Evolutionary conservation across 1,140 invertebrate genomes (phyloP).

Genomic region (Panagrolaimus sp.): DNA sequence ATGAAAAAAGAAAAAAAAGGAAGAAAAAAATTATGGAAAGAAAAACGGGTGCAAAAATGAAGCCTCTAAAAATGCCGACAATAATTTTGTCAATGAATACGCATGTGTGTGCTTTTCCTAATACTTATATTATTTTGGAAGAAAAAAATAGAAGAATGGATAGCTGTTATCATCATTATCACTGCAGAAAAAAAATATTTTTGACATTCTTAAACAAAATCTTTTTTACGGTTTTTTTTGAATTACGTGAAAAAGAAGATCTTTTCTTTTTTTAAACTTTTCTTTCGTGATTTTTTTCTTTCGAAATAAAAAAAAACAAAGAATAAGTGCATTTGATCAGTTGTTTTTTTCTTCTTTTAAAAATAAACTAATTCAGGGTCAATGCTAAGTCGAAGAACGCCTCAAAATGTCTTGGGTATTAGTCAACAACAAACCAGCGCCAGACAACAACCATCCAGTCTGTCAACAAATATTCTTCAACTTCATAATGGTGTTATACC

Average conservation of each 20-base stretch:
- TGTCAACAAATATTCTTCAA: background rate
- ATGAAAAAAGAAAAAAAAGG: too few relatives aligned
- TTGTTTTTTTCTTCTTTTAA: too few relatives aligned
- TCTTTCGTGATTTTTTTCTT: constrained; percentile 2
- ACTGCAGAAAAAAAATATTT: too few relatives aligned
- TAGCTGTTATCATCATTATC: too few relatives aligned
- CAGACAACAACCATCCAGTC: constrained; percentile 3
- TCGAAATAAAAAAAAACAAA: background rate
- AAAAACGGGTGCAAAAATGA: too few relatives aligned
- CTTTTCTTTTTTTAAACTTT: background rate
- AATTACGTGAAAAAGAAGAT: background rate
- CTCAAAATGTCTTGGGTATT: constrained; percentile 13
- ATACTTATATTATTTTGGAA: too few relatives aligned
- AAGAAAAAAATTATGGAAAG: too few relatives aligned
- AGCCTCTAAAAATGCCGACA: too few relatives aligned
- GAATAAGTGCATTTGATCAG: too few relatives aligned
- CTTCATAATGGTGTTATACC: background rate
- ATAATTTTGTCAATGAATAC: too few relatives aligned
- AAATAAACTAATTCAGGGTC: background rate
- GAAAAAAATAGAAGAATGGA: too few relatives aligned
- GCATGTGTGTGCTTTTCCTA: too few relatives aligned
- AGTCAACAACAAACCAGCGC: constrained; percentile 13
- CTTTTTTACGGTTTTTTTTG: constrained; percentile 3
- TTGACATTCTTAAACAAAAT: background rate
- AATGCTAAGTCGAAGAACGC: constrained; percentile 10